These are phyloP conservation scores for Lepisosteus oculatus DNA, from an alignment of 2,113 vertebrate species.

Conservation along the genomic window DNA sequence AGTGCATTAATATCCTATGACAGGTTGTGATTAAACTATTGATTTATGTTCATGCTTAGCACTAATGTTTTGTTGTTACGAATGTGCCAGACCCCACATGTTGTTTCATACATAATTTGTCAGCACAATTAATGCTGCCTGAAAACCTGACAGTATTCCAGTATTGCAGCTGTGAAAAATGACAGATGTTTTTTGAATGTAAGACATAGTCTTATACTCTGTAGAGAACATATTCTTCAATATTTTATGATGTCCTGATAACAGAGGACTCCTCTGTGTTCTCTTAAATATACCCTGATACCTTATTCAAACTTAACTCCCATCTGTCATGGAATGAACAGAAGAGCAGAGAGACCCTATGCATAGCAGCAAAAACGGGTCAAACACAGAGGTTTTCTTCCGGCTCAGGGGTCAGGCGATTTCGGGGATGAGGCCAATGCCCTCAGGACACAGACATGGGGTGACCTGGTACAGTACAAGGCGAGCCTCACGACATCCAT, in stretches of 20 bases:
- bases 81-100: background rate
- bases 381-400: no score
- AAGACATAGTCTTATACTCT: background rate
- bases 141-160: background rate
- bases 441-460: no score
- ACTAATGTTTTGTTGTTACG: slow-evolving; percentile 5
- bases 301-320: background rate
- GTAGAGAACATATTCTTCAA: background rate
- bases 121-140: slow-evolving; percentile 8
- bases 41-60: slow-evolving; percentile 30
- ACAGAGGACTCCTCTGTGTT: background rate
- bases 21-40: slow-evolving; percentile 36
- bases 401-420: no score
- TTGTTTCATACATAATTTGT: slow-evolving; percentile 24
- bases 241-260: slow-evolving; percentile 4
- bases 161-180: background rate
- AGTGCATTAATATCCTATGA: slow-evolving; percentile 16
- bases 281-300: background rate
- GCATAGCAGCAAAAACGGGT: no score
- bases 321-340: no score
- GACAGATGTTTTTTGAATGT: background rate
- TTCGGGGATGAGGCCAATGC: no score
- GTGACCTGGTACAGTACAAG: no score
- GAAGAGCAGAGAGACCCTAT: no score
- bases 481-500: no score